phyloP scores from a whole-genome alignment of 2,888 invertebrate genomes.

The Drosophila mayaguana region DNA sequence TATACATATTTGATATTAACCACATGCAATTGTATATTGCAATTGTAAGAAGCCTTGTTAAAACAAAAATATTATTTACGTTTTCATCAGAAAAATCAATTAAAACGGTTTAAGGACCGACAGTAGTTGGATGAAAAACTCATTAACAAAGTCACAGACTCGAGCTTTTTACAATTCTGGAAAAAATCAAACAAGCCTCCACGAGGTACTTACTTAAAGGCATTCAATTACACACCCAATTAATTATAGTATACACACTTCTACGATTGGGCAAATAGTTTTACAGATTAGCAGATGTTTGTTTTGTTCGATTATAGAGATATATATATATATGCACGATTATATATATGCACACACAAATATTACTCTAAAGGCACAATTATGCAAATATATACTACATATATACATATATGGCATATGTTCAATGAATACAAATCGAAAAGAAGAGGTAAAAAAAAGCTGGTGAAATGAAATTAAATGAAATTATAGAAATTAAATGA shows the following conservation, averaged over 20 bases:
- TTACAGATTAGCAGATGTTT: slow-evolving; percentile 46
- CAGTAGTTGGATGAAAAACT: not conserved
- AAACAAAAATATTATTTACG: not conserved
- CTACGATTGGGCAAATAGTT: not conserved
- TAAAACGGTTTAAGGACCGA: not conserved
- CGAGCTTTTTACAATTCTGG: not conserved
- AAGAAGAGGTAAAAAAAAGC: slow-evolving; percentile 63
- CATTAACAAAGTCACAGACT: not conserved
- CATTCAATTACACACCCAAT: slow-evolving; percentile 12
- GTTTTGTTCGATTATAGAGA: slow-evolving; percentile 22
- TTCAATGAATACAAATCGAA: slow-evolving; percentile 20
- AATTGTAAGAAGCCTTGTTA: not conserved
- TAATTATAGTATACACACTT: not conserved
- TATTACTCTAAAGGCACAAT: slow-evolving; percentile 1
- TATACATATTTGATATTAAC: not conserved
- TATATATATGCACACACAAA: no score
- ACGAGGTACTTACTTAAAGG: not conserved
- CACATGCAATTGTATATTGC: no score
- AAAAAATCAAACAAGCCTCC: not conserved
- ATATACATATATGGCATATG: not conserved
- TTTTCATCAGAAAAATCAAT: not conserved
- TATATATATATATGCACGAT: no score
- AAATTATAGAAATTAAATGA: slow-evolving; percentile 16
- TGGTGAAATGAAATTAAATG: slow-evolving; percentile 20
- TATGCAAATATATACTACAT: not conserved